Evolutionary conservation across 2,888 invertebrate species (phyloP).

Genomic region (Macaria notata): DNA sequence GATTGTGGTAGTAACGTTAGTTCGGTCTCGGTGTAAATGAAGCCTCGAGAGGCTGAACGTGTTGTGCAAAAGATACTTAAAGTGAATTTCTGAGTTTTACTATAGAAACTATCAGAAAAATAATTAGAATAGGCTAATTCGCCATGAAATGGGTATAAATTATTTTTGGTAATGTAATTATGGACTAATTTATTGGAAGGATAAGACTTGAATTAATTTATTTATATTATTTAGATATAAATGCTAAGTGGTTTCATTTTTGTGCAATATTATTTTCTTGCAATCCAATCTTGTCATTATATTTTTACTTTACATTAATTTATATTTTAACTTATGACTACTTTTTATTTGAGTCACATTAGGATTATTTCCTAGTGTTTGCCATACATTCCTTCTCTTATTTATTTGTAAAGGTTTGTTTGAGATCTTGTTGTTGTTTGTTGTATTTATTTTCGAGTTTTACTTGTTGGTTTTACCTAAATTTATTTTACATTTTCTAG

Average conservation of each 20-base stretch:
- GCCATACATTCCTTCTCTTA: conserved; percentile 54
- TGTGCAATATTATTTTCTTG: conserved; percentile 33
- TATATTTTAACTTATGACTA: conserved; percentile 4
- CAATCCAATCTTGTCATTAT: conserved; percentile 7
- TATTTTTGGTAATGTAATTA: conserved; percentile 26
- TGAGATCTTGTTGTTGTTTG: conserved; percentile 45
- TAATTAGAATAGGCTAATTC: conserved; percentile 18
- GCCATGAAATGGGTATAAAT: conserved; percentile 48
- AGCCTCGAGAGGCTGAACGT: not conserved
- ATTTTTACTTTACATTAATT: conserved; percentile 4
- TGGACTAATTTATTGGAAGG: conserved; percentile 27
- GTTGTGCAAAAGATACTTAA: not conserved
- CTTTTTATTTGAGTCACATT: conserved; percentile 18
- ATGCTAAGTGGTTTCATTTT: conserved; percentile 19
- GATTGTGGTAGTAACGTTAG: no score
- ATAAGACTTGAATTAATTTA: conserved; percentile 46
- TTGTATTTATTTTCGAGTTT: conserved; percentile 45
- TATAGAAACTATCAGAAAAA: conserved; percentile 1
- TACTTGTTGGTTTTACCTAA: conserved; percentile 43
- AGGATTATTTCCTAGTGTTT: conserved; percentile 25
- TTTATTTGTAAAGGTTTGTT: conserved; percentile 38
- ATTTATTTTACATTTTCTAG: conserved; percentile 49
- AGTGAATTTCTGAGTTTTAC: conserved; percentile 3
- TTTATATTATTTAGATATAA: conserved; percentile 26
- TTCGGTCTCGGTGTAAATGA: no score